Evolutionary conservation across 1,140 invertebrate genomes (phyloP), one percentile per base, ranked within the genome.

Genomic region (Aethina tumida): DNA sequence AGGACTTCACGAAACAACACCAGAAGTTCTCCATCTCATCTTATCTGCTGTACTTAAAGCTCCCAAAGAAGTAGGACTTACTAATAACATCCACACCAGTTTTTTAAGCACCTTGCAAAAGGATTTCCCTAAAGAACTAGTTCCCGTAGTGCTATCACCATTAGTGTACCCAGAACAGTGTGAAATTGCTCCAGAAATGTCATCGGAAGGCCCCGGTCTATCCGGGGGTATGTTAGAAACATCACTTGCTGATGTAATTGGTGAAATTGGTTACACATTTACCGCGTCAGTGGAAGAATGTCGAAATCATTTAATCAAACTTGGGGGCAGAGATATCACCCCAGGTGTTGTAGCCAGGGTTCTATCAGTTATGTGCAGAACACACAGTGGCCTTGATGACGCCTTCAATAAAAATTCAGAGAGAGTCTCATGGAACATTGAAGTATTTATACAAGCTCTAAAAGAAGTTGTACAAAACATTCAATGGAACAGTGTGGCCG

Each of bases 401-500:
- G 70, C 75, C 49, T 74, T 28, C 15, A 45, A 24, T 39, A 28
- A 73, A 69, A 36, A 61, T 81, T 43, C 74, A 76, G 48, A 57
- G 50, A 41, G 63, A 37, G 70, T 66, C n/a, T 75, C 83, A 2
- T 97, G 92, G 92, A 95, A 94, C 66, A 74, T 91, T 7, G 92
- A 97, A 56, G 73, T 91, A 30, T 95, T 96, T 62, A 79, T 95
- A 5, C 82, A 92, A 58, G 78, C 85, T 21, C 59, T 95, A 5
- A 90, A 93, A 62, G 92, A 96, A 60, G 66, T 91, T 45, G 81
- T 85, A 50, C 80, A 84, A 5, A 82, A 79, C 51, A 60, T 97
- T 19, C 80, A 81, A 51, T 97, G 93, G 91, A 88, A 81, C 53
- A 93, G 96, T 53, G 88, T 97, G 0, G 79, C 95, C 28, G 60